Evolutionary conservation across 92 coral and sea anemone genomes (phyloP).

Genomic region (Palythoa grandis): DNA sequence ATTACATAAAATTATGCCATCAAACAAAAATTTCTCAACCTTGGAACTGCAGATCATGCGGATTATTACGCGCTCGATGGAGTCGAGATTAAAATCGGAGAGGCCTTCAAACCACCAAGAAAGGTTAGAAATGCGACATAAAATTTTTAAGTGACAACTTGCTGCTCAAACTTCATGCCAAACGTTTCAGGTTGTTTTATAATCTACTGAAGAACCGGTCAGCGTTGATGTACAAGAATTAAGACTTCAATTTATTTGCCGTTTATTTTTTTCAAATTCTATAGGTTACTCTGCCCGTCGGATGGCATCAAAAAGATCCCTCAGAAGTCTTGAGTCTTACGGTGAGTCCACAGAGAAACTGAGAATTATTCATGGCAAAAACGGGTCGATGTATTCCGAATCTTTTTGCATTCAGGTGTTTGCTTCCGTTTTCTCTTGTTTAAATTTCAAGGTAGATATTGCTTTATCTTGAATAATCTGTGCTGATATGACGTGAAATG

Average conservation of each 20-base stretch:
- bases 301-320: slow-evolving; percentile 96
- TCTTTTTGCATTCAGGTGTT: neutral
- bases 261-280: slow-evolving; percentile 14
- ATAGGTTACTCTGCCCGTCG: slow-evolving; percentile 94
- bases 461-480: neutral
- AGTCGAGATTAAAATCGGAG: slow-evolving; percentile 92
- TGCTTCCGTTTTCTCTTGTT: neutral
- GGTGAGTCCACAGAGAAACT: slow-evolving; percentile 58
- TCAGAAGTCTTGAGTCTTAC: slow-evolving; percentile 74
- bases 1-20: neutral
- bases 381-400: neutral
- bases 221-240: neutral
- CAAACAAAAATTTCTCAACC: neutral
- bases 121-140: slow-evolving; percentile 63
- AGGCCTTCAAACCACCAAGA: slow-evolving; percentile 84
- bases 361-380: neutral
- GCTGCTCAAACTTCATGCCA: neutral
- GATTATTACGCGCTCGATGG: slow-evolving; percentile 86
- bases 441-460: neutral
- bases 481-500: neutral
- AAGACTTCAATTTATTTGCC: neutral
- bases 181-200: neutral
- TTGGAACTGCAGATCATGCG: slow-evolving; percentile 77
- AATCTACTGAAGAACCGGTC: neutral
- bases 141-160: neutral